Evolutionary conservation across 2,113 vertebrate species (phyloP), one percentile per base, ranked within the genome.

Genomic region (Callipepla squamata): DNA sequence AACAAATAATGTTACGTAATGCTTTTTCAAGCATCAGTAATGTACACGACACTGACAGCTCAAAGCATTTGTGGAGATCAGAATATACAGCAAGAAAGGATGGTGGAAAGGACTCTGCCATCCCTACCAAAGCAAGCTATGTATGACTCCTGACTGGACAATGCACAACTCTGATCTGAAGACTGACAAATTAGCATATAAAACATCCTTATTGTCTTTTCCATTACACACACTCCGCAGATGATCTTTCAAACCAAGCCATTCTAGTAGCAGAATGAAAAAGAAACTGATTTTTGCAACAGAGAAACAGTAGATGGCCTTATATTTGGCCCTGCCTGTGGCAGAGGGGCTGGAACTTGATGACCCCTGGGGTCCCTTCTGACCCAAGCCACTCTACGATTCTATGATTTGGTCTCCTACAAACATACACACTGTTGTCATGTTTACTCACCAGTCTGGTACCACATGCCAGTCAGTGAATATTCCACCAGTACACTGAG

Each of bases 391-490:
- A 53, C 28, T 53, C 51, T 53, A 53, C 9, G 51, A 53, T 16
- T 17, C 50, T 28, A 14, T 51, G 50, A 51, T 51, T 26, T 76
- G 13, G 22, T 50, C 44, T 22, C 32, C 26, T 38, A 62, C 45
- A 80, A 65, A 87, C 14, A 47, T 17, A 14, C 20, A 72, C 20
- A 34, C 20, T 80, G 45, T 15, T 32, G 25, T 36, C 45, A 80
- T 2, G 3, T 36, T 77, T 87, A 93, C 97, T 94, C 96, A 99
- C 98, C 98, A 98, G 96, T 98, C 97, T 15, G 98, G 97, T 36
- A 99, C 98, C 11, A 73, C 90, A 90, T 98, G 98, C 98, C 98
- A 99, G n/a, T 99, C 98, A 7, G 98, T 99, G 97, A 98, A 98
- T 97, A 99, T 98, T 28, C 98, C 98, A 40, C 98, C 98, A 8